phyloP scores from a whole-genome alignment of 1,140 invertebrate genomes.

The Palaemon carinicauda region DNA sequence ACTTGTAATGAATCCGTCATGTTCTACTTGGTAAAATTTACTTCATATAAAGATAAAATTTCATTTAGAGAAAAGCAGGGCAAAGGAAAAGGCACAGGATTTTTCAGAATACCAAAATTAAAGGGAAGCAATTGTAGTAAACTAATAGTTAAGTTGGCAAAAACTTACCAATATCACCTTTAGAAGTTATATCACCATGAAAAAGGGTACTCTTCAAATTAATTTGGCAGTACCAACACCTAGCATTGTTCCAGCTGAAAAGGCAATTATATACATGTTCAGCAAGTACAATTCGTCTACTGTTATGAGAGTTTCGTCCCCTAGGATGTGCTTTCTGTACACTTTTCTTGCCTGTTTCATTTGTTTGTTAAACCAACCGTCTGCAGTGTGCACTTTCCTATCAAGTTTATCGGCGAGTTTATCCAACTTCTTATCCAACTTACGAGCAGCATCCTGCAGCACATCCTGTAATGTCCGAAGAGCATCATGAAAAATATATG shows the following conservation, averaged over 20 bases:
- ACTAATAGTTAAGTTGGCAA: neutral
- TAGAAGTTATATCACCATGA: too few species aligned
- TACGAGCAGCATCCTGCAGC: slow-evolving; percentile 7
- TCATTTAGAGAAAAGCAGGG: too few species aligned
- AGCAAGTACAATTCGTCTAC: slow-evolving; percentile 46
- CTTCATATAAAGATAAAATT: too few species aligned
- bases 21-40: too few species aligned
- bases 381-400: slow-evolving; percentile 8
- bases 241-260: slow-evolving; percentile 46
- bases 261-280: slow-evolving; percentile 49
- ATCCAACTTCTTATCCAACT: slow-evolving; percentile 23
- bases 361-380: slow-evolving; percentile 13
- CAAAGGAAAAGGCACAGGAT: too few species aligned
- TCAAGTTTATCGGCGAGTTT: slow-evolving; percentile 41
- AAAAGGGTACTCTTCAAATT: neutral
- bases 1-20: too few species aligned
- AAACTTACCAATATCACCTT: neutral
- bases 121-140: too few species aligned
- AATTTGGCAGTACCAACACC: slow-evolving; percentile 44
- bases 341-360: neutral
- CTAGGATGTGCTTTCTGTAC: slow-evolving; percentile 33
- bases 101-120: too few species aligned
- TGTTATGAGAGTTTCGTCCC: slow-evolving; percentile 16
- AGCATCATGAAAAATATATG: too few species aligned
- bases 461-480: slow-evolving; percentile 3